Evolutionary conservation across 2,888 invertebrate species (phyloP).

Genomic region (Drosophila quinaria): DNA sequence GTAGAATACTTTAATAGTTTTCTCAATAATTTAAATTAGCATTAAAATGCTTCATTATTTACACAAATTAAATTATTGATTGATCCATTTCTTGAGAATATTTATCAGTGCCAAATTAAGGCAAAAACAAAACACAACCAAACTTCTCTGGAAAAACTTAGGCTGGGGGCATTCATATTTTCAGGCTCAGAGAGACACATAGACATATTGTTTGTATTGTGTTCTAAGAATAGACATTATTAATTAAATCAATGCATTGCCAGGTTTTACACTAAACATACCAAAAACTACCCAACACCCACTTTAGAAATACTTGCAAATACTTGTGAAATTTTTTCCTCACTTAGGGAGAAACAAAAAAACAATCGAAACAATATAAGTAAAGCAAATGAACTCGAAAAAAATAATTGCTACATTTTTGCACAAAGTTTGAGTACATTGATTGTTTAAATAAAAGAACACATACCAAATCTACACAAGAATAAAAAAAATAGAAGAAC

Average conservation of each 20-base stretch:
- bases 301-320: slow-evolving; percentile 32
- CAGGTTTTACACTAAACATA: slow-evolving; percentile 63
- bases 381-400: slow-evolving; percentile 34
- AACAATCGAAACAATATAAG: slow-evolving; percentile 1
- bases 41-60: slow-evolving; percentile 6
- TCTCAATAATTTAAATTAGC: slow-evolving; percentile 9
- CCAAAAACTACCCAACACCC: slow-evolving; percentile 35
- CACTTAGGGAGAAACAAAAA: slow-evolving; percentile 25
- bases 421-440: slow-evolving; percentile 55
- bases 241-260: slow-evolving; percentile 63
- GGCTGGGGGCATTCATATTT: slow-evolving; percentile 36
- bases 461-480: slow-evolving; percentile 33
- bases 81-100: slow-evolving; percentile 40
- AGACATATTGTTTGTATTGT: slow-evolving; percentile 58
- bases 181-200: slow-evolving; percentile 32
- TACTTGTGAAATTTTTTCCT: slow-evolving; percentile 57
- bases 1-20: neutral
- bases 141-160: slow-evolving; percentile 46
- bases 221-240: slow-evolving; percentile 71
- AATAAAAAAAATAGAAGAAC: slow-evolving; percentile 12
- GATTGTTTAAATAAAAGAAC: slow-evolving; percentile 36
- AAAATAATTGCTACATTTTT: slow-evolving; percentile 64
- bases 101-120: slow-evolving; percentile 45
- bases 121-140: slow-evolving; percentile 56
- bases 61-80: slow-evolving; percentile 12